Percentiles rank a stretch among this genome's conserved stretches.
These are phyloP conservation scores for Chelon auratus DNA, from an alignment of 2,797 vertebrate genomes.

Conservation along the genomic window DNA sequence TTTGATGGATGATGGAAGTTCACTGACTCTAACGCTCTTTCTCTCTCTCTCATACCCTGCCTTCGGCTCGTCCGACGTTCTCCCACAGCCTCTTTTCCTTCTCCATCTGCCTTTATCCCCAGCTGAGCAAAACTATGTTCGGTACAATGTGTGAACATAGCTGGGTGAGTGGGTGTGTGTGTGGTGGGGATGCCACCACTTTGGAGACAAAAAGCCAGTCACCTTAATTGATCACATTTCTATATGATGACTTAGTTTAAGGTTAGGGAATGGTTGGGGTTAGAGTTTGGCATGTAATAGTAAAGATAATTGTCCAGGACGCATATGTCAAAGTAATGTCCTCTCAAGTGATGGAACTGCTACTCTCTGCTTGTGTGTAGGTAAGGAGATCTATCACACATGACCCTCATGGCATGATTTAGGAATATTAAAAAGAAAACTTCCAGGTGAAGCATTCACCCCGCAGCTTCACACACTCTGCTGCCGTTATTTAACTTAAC, in stretches of 20 bases:
- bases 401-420: too few species aligned
- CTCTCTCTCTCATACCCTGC: slow-evolving; percentile 30
- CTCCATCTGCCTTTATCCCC: slow-evolving; percentile 36
- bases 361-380: neutral
- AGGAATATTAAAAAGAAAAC: too few species aligned
- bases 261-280: neutral
- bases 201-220: too few species aligned
- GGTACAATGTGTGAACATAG: slow-evolving; percentile 6
- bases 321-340: neutral
- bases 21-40: slow-evolving; percentile 54
- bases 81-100: neutral
- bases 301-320: neutral
- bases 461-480: too few species aligned
- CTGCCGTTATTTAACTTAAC: too few species aligned
- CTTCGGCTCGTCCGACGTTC: slow-evolving; percentile 37
- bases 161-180: slow-evolving; percentile 14
- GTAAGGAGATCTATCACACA: neutral
- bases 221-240: neutral
- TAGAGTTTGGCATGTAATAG: neutral
- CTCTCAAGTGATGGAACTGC: neutral
- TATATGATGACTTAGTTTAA: neutral
- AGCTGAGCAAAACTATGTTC: slow-evolving; percentile 58
- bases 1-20: slow-evolving; percentile 80
- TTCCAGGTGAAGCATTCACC: too few species aligned
- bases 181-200: neutral